These are phyloP conservation scores for Proisotoma minuta DNA, from an alignment of 2,888 invertebrate species.

Conservation along the genomic window DNA sequence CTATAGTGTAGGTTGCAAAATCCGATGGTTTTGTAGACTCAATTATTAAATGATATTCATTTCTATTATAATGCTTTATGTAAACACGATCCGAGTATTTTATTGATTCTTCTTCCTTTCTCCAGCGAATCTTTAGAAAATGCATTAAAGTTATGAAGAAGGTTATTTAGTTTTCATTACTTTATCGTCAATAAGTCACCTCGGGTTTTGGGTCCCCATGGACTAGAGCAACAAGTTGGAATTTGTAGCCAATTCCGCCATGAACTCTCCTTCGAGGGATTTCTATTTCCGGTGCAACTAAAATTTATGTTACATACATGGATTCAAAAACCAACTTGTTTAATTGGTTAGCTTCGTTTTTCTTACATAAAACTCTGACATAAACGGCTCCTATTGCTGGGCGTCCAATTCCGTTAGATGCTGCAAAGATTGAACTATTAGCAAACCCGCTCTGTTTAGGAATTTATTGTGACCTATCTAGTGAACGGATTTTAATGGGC, in stretches of 20 bases:
- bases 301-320: background rate
- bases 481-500: too few species aligned
- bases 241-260: constrained; percentile 65
- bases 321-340: background rate
- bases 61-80: constrained; percentile 56
- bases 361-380: constrained; percentile 68
- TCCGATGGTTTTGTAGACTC: constrained; percentile 64
- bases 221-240: constrained; percentile 65
- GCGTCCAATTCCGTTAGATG: constrained; percentile 69
- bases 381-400: constrained; percentile 64
- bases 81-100: constrained; percentile 51
- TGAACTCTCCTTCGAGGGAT: constrained; percentile 66
- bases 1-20: constrained; percentile 72
- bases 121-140: constrained; percentile 39
- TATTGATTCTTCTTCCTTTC: constrained; percentile 32
- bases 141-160: background rate
- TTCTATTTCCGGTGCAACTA: constrained; percentile 71
- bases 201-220: constrained; percentile 66
- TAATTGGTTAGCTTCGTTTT: background rate
- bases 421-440: too few species aligned
- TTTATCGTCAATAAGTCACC: too few species aligned
- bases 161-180: background rate
- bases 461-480: too few species aligned
- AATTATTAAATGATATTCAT: constrained; percentile 63
- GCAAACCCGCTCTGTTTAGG: too few species aligned